Evolutionary conservation across 2,888 invertebrate genomes (phyloP).

Genomic region (Steromphala cineraria): DNA sequence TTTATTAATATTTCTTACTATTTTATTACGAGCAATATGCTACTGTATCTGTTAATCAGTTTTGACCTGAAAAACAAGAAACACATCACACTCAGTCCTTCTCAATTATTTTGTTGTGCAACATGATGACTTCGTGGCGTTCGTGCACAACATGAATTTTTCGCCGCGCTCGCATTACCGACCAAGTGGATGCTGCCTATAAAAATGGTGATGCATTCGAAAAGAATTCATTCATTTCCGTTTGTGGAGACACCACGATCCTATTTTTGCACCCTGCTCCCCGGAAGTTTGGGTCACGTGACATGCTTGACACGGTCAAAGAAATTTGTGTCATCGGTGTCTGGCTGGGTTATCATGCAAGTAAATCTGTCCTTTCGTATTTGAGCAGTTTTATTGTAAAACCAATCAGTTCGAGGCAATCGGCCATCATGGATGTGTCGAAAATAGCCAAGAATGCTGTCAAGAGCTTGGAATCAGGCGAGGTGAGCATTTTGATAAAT

Average conservation of each 20-base stretch:
- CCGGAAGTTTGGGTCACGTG: background rate
- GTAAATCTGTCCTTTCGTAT: background rate
- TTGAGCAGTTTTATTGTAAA: background rate
- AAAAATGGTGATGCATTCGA: too few species aligned
- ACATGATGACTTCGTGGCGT: too few species aligned
- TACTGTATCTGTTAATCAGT: too few species aligned
- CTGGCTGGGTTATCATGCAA: background rate
- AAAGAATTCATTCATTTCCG: background rate
- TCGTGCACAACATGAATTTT: too few species aligned
- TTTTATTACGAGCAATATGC: too few species aligned
- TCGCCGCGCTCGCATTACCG: too few species aligned
- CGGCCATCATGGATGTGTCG: slow-evolving; percentile 53
- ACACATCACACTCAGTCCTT: too few species aligned
- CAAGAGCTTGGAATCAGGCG: slow-evolving; percentile 70
- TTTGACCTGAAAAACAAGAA: too few species aligned
- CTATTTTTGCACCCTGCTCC: background rate
- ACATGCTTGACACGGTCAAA: background rate
- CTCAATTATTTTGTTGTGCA: too few species aligned
- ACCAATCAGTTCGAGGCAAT: background rate
- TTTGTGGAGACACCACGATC: background rate
- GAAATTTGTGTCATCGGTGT: background rate
- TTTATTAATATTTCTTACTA: too few species aligned
- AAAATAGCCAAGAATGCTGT: slow-evolving; percentile 72
- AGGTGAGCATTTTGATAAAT: slow-evolving; percentile 56
- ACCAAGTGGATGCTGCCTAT: too few species aligned